A percentile compares a stretch with the other conserved stretches of the same genome.
phyloP scores from a whole-genome alignment of 2,113 vertebrate species.

The Madoqua kirkii region DNA sequence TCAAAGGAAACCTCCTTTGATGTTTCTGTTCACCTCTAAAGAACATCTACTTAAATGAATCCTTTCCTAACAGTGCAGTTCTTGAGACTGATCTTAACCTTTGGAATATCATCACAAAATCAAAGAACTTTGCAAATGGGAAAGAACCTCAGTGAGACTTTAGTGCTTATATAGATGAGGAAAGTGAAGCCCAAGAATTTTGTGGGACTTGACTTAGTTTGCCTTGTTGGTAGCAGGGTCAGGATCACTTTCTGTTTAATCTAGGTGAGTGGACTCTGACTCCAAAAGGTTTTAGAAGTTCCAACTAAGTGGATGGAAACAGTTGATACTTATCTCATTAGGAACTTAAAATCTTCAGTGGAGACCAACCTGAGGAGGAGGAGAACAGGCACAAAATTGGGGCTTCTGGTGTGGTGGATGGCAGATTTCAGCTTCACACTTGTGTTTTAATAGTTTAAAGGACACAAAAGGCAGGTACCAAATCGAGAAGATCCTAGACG shows the following conservation, averaged over 20 bases:
- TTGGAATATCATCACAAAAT: conserved; percentile 29
- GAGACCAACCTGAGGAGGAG: neutral
- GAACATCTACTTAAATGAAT: neutral
- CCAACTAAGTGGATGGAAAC: neutral
- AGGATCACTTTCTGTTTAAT: neutral
- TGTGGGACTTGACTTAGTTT: neutral
- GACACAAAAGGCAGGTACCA: neutral
- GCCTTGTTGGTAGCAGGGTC: neutral
- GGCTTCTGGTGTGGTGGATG: neutral
- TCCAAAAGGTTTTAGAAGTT: neutral
- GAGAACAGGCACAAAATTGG: neutral
- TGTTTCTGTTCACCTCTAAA: neutral
- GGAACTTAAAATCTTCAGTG: neutral
- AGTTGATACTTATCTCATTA: neutral
- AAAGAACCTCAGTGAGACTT: neutral
- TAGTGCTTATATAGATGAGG: neutral
- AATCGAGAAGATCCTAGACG: neutral
- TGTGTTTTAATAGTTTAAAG: neutral
- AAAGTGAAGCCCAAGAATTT: conserved; percentile 2
- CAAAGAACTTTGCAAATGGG: conserved; percentile 1
- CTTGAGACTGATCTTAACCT: conserved; percentile 5
- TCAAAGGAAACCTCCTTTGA: neutral
- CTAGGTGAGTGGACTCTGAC: neutral
- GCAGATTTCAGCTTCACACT: neutral
- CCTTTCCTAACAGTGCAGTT: neutral